Base-by-base conservation (phyloP, 35 echinoderm and acorn worm genomes). In the Hemicentrotus pulcherrimus region DNA sequence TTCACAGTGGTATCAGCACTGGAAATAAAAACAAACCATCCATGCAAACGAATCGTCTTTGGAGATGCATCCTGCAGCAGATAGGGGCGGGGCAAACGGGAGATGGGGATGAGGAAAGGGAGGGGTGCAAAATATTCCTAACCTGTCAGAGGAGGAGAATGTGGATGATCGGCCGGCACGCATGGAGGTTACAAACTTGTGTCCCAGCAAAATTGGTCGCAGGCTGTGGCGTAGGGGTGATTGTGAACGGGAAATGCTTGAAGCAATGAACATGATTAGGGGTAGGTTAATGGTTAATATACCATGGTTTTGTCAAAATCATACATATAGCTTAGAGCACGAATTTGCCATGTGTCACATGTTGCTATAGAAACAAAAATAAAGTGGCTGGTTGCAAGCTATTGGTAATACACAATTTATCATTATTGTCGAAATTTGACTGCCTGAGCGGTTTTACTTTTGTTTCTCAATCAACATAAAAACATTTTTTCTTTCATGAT, bases 141-240 rank as follows among this genome's bases (percentile, higher is more conserved):
- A 93, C 91, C 91, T 93, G 46, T 50, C 91, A 19, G 91, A 93
- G 91, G 91, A 93, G 46, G 91, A 93, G 91, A 93, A 93, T 46
- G 91, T 93, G 91, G 91, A 93, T 93, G 91, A 93, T 46, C 91
- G 47, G 46, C 91, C 91, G 45, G 91, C 91, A 47, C 91, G 91
- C 45, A 93, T 93, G 91, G 91, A 93, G 45, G 91, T 50, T 32
- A 58, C 91, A 93, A 93, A 58, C 91, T 93, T 93, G 48, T 58
- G 91, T 93, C 91, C 91, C 91, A 93, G 46, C 48, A 93, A 47
- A 32, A 93, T 32, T 46, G 91, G 91, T 58, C 91, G 91, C 91
- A 93, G 91, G 48, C 91, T 93, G 91, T 93, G 91, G 46, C 91
- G 91, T 11, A 93, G 91, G 91, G 91, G 91, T 93, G 91, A 93